phyloP scores from a whole-genome alignment of 2,797 vertebrate species.

The Eulemur mongoz region DNA sequence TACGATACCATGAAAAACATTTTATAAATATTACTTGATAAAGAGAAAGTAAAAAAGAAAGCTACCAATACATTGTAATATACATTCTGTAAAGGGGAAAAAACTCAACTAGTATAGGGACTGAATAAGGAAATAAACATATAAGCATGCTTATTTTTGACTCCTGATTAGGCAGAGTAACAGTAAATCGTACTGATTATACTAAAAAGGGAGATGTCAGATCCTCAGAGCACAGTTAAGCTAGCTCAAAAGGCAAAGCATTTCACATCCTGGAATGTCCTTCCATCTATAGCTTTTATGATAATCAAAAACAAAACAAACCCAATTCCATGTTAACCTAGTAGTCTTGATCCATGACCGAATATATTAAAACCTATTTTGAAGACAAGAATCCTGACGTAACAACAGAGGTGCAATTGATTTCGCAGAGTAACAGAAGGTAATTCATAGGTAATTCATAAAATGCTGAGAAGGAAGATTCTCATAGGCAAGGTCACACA shows the following conservation, averaged over 20 bases:
- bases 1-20: not conserved
- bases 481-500: not conserved
- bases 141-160: not conserved
- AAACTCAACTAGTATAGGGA: not conserved
- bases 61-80: not conserved
- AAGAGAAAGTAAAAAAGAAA: not conserved
- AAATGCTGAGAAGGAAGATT: constrained; percentile 45
- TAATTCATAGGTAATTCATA: constrained; percentile 55
- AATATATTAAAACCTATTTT: not conserved
- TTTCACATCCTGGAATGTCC: not conserved
- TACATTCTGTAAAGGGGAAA: not conserved
- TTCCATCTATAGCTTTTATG: not conserved
- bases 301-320: not conserved
- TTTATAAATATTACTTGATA: not conserved
- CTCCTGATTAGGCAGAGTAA: constrained; percentile 15
- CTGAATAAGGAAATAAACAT: constrained; percentile 10
- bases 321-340: not conserved
- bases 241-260: constrained; percentile 4
- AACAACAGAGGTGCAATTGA: not conserved
- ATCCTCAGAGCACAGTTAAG: not conserved
- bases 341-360: not conserved
- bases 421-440: constrained; percentile 13
- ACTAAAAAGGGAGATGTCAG: not conserved
- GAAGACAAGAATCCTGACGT: not conserved
- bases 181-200: not conserved